Evolutionary conservation across 2,888 invertebrate genomes (phyloP).

Genomic region (Chrysotoxum bicinctum): DNA sequence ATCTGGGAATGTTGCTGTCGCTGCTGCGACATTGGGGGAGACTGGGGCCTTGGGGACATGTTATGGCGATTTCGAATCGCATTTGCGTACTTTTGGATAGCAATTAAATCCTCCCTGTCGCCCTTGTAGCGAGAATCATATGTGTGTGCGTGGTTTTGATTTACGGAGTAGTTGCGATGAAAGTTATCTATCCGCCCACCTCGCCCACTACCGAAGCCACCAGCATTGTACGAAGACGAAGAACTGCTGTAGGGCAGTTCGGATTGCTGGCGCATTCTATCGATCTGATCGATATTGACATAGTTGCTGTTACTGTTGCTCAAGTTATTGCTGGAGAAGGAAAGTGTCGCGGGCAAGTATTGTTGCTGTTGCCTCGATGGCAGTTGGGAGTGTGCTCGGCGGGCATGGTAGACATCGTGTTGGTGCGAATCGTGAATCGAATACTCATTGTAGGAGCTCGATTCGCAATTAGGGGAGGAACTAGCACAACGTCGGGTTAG

Average conservation of each 20-base stretch:
- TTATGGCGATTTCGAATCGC: conserved; percentile 76
- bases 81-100: conserved; percentile 75
- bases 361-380: conserved; percentile 74
- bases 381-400: conserved; percentile 79
- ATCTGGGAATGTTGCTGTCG: conserved; percentile 73
- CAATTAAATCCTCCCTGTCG: conserved; percentile 63
- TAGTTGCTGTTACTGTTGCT: conserved; percentile 80
- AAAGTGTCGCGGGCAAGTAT: conserved; percentile 68
- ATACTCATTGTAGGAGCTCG: conserved; percentile 77
- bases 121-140: conserved; percentile 76
- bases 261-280: conserved; percentile 82
- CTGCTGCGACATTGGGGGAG: conserved; percentile 73
- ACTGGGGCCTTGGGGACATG: conserved; percentile 75
- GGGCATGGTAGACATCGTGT: conserved; percentile 79
- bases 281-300: conserved; percentile 84
- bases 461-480: conserved; percentile 79
- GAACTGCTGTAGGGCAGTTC: conserved; percentile 78
- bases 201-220: conserved; percentile 68
- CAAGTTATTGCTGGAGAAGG: conserved; percentile 74
- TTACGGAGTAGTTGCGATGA: conserved; percentile 80
- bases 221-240: conserved; percentile 64
- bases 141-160: conserved; percentile 79
- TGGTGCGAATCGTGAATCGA: conserved; percentile 76
- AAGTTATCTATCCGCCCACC: conserved; percentile 77
- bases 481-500: conserved; percentile 78